Evolutionary conservation across 2,797 vertebrate genomes (phyloP), one percentile per base, ranked within the genome.

Genomic region (Gadopsis marmoratus): DNA sequence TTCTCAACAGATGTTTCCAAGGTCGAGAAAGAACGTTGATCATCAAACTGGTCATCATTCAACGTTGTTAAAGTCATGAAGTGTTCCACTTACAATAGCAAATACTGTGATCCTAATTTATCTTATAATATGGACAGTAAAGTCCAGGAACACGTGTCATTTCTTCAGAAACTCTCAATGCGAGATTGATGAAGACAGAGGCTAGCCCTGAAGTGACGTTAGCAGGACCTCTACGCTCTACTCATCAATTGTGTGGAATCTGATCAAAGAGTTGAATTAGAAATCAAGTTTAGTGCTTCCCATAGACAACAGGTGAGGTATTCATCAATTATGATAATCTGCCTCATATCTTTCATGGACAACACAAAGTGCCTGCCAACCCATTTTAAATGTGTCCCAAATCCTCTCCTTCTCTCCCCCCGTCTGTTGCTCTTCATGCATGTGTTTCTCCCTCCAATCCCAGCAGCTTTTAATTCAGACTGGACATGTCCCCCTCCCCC

Each of bases 381-480:
- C 4, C 26, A 53, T 50, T n/a, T 45, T 33, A 39, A 39, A 39
- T 39, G 37, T 39, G 35, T 65, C 45, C 56, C 51, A 80, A 70
- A 78, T 53, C 65, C 58, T 63, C 21, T 53, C 39, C 43, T 45
- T 73, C 60, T 74, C 74, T 77, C 47, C 6, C 2, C 19, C 50
- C 3, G 11, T 51, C 48, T 39, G 54, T 19, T 54, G 33, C 73
- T 48, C 43, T 31, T 47, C 29, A 68, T 59, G 11, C 53, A 31
- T 5, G 16, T 50, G 7, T 66, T 43, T 69, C 62, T 21, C 59
- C 35, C 43, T 55, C 33, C 58, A 71, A 33, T 19, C 55, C 47
- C 54, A 60, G 55, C 39, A 80, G 65, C 62, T 62, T 88, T 82
- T 71, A 35, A 74, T 85, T 81, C 74, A 69, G 54, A 63, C 41